Percentiles rank a stretch among this genome's conserved stretches.
These are phyloP conservation scores for Sinodicranocentrus sp. DNA, from an alignment of 2,888 invertebrate species.

Conservation along the genomic window DNA sequence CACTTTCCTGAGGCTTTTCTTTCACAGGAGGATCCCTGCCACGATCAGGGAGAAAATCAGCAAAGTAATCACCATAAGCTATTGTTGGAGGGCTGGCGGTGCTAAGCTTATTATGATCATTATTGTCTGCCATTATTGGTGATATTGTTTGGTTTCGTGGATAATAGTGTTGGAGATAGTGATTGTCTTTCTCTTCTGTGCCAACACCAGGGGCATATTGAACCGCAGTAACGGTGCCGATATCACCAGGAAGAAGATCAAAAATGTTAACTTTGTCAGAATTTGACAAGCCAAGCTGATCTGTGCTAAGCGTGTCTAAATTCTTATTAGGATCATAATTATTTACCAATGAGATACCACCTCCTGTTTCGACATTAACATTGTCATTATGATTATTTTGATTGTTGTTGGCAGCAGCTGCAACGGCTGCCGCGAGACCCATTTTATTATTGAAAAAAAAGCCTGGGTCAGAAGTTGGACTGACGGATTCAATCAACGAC, in stretches of 20 bases:
- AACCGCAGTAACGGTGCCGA: slow-evolving; percentile 71
- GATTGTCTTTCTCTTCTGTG: slow-evolving; percentile 15
- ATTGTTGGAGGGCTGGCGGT: slow-evolving; percentile 30
- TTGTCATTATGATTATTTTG: background rate
- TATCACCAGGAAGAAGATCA: slow-evolving; percentile 75
- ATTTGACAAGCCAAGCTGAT: slow-evolving; percentile 30
- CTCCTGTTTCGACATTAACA: slow-evolving; percentile 32
- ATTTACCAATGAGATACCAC: slow-evolving; percentile 40
- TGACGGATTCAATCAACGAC: slow-evolving; percentile 64
- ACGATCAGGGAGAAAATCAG: slow-evolving; percentile 67
- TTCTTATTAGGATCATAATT: slow-evolving; percentile 32
- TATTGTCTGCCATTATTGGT: slow-evolving; percentile 2
- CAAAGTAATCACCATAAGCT: slow-evolving; percentile 59
- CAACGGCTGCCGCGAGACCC: slow-evolving; percentile 56
- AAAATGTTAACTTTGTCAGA: slow-evolving; percentile 72
- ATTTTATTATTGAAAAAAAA: slow-evolving; percentile 68
- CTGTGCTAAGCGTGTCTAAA: slow-evolving; percentile 13
- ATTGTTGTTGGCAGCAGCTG: slow-evolving; percentile 20
- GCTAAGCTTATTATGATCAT: slow-evolving; percentile 15
- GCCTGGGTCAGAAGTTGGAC: slow-evolving; percentile 39
- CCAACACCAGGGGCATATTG: slow-evolving; percentile 68
- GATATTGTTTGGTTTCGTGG: slow-evolving; percentile 25
- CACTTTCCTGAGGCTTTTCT: slow-evolving; percentile 31
- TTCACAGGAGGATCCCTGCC: slow-evolving; percentile 60
- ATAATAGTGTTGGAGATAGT: background rate